Percentiles rank a stretch among this genome's conserved stretches.
Conservation (phyloP, 2,888 invertebrate genomes). For the Leptopterna dolabrata region DNA sequence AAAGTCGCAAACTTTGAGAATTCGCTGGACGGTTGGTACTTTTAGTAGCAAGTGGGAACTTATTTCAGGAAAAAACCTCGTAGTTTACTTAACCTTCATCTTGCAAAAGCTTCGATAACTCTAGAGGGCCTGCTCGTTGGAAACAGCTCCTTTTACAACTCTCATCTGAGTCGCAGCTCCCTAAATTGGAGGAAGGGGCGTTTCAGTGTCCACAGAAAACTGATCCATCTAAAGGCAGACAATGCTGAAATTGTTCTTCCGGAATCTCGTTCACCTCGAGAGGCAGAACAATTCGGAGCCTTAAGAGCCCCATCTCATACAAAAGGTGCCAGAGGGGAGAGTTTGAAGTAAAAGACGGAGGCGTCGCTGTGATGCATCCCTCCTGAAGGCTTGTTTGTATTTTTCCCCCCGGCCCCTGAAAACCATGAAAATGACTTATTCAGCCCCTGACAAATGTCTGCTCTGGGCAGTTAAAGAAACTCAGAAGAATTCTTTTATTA, state of each 20-base stretch:
- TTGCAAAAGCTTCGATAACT: background rate
- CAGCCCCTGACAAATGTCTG: conserved; percentile 46
- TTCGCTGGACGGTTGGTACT: no score
- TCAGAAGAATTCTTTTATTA: conserved; percentile 47
- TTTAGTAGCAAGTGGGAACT: no score
- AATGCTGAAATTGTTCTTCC: conserved; percentile 6
- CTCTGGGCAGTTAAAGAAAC: conserved; percentile 41
- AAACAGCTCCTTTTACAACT: conserved; percentile 3
- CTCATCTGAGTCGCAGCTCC: background rate
- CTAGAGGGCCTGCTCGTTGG: background rate
- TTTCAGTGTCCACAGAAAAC: conserved; percentile 13
- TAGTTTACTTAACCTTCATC: no score
- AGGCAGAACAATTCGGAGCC: background rate
- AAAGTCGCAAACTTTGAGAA: no score
- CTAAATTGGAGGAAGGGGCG: background rate
- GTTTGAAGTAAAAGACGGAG: background rate
- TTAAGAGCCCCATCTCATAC: conserved; percentile 3
- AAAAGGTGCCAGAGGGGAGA: background rate
- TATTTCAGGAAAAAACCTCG: no score
- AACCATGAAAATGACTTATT: conserved; percentile 51
- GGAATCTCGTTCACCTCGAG: background rate
- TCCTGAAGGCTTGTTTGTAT: conserved; percentile 16
- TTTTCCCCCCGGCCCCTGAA: background rate
- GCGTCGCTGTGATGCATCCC: background rate
- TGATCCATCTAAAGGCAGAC: conserved; percentile 13